phyloP scores from a whole-genome alignment of 2,888 invertebrate genomes.

The Tubiluchus corallicola region DNA sequence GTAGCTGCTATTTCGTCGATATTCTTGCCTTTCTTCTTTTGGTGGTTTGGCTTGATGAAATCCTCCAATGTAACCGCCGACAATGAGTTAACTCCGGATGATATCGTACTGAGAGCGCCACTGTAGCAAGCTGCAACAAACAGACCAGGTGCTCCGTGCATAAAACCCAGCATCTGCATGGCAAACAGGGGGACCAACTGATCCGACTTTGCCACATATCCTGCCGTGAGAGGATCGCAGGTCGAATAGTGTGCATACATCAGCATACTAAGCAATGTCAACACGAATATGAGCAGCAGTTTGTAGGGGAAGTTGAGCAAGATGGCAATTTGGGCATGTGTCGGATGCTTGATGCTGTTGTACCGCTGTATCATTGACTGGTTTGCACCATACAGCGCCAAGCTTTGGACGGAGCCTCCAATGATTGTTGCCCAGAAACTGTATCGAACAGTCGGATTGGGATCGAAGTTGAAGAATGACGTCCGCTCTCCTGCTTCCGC shows the following conservation, averaged over 20 bases:
- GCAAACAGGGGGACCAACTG: slow-evolving; percentile 10
- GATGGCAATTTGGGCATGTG: slow-evolving; percentile 14
- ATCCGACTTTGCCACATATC: slow-evolving; percentile 6
- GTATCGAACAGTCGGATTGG: slow-evolving; percentile 12
- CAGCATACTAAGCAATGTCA: slow-evolving; percentile 13
- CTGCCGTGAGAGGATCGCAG: slow-evolving; percentile 11
- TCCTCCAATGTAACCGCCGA: slow-evolving; percentile 11
- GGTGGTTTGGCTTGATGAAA: slow-evolving; percentile 7
- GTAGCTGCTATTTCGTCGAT: slow-evolving; percentile 6
- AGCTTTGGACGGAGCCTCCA: slow-evolving; percentile 13
- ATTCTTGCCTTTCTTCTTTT: no score
- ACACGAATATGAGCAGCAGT: slow-evolving; percentile 13
- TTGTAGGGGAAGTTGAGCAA: slow-evolving; percentile 15
- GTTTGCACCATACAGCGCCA: slow-evolving; percentile 15
- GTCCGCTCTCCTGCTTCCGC: no score
- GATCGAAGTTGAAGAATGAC: background rate
- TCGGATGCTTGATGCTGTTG: slow-evolving; percentile 16
- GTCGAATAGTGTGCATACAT: slow-evolving; percentile 10
- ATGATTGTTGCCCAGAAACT: slow-evolving; percentile 14
- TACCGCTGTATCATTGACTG: slow-evolving; percentile 17
- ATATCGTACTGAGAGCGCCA: slow-evolving; percentile 10
- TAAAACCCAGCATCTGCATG: slow-evolving; percentile 6
- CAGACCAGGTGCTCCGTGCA: slow-evolving; percentile 9
- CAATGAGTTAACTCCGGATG: slow-evolving; percentile 10
- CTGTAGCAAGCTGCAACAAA: slow-evolving; percentile 10